A percentile compares a stretch with the other conserved stretches of the same genome.
Evolutionary conservation across 37 sponge, comb jelly and placozoan species (phyloP).

Genomic region (Halisarca cf. caerulea): DNA sequence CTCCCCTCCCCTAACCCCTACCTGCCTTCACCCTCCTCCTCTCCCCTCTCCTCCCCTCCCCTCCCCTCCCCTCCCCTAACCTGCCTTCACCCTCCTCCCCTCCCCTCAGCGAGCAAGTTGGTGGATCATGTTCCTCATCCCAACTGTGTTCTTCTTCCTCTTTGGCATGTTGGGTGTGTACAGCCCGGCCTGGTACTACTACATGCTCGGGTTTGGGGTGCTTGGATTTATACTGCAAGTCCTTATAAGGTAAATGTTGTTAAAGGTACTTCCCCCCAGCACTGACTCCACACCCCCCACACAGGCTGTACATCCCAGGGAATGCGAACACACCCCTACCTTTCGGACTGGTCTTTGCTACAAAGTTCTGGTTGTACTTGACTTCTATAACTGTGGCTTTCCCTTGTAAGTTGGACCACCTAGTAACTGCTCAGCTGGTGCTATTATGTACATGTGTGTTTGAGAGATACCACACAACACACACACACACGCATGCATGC

Average conservation of each 20-base stretch:
- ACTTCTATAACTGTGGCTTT: conserved; percentile 43
- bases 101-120: conserved; percentile 55
- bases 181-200: conserved; percentile 62
- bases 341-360: conserved; percentile 73
- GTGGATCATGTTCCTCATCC: conserved; percentile 75
- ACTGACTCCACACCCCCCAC: not conserved
- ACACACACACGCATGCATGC: not conserved
- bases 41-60: too few species aligned
- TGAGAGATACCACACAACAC: too few species aligned
- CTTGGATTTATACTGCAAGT: not conserved
- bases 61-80: not conserved
- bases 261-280: not conserved
- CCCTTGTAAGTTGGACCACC: conserved; percentile 19
- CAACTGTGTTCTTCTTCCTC: conserved; percentile 30
- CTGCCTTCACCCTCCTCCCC: too few species aligned
- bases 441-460: too few species aligned
- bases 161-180: conserved; percentile 45
- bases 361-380: conserved; percentile 67
- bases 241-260: not conserved
- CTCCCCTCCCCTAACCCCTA: too few species aligned
- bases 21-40: too few species aligned
- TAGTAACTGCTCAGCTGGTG: too few species aligned
- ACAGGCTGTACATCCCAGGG: conserved; percentile 56
- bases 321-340: conserved; percentile 62
- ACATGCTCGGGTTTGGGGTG: conserved; percentile 19